These are phyloP conservation scores for Corythaixoides concolor DNA, from an alignment of 2,113 vertebrate species.

Conservation along the genomic window DNA sequence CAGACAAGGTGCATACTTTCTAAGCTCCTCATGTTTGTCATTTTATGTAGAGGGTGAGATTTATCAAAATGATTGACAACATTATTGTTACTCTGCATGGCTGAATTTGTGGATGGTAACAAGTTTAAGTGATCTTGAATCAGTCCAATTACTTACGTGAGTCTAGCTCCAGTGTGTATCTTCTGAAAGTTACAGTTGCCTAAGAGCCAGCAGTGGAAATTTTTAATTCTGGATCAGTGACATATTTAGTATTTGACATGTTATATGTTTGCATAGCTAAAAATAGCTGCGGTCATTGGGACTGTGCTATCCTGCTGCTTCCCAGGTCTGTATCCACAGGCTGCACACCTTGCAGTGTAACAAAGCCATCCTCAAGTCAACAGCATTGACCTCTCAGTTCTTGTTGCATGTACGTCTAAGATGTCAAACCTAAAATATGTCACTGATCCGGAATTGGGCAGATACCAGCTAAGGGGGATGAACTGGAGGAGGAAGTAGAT, in stretches of 20 bases:
- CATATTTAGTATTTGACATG: not conserved
- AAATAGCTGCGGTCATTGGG: not conserved
- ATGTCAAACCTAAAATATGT: not conserved
- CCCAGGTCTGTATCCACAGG: not conserved
- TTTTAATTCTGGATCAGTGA: not conserved
- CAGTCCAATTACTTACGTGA: not conserved
- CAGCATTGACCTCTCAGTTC: not conserved
- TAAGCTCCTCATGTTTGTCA: not conserved
- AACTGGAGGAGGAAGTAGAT: not conserved
- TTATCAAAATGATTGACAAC: not conserved
- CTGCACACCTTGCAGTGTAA: accelerated
- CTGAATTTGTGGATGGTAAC: not conserved
- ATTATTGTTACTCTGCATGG: not conserved
- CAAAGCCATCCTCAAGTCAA: not conserved
- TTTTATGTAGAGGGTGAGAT: not conserved
- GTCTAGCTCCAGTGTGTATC: not conserved
- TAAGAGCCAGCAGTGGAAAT: not conserved
- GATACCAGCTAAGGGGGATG: not conserved
- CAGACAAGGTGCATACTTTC: not conserved
- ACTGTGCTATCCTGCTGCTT: not conserved
- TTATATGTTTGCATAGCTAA: not conserved
- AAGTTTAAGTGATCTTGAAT: not conserved
- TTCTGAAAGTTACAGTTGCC: not conserved
- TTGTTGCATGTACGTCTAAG: not conserved
- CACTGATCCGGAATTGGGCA: not conserved